Percentiles rank a stretch among this genome's conserved stretches.
phyloP scores from a whole-genome alignment of 2,797 vertebrate species.

The Xerus rutilus region DNA sequence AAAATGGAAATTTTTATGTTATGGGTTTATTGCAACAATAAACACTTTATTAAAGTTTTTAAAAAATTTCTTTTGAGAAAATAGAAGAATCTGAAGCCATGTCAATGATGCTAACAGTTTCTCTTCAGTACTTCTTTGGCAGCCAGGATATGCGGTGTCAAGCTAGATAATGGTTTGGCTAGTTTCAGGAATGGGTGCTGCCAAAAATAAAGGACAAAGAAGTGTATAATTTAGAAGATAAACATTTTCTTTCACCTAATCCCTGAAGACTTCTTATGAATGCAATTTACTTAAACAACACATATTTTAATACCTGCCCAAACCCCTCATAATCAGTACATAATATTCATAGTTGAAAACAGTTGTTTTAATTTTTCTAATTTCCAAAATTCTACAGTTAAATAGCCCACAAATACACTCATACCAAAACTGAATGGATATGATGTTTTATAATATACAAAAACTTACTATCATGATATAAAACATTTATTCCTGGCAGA shows the following conservation, averaged over 20 bases:
- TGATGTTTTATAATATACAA: not conserved
- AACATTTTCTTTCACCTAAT: constrained; percentile 11
- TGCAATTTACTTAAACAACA: constrained; percentile 19
- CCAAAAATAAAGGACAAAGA: constrained; percentile 36
- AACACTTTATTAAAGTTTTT: constrained; percentile 58
- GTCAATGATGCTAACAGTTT: constrained; percentile 92
- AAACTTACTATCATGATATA: not conserved
- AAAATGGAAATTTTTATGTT: too few relatives aligned
- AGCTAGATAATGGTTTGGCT: constrained; percentile 98
- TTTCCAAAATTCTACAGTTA: not conserved
- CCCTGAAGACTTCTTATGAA: not conserved
- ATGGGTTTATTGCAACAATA: too few relatives aligned
- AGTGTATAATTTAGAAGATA: constrained; percentile 22
- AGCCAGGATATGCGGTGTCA: constrained; percentile 98
- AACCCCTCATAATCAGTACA: constrained; percentile 1
- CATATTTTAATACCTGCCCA: not conserved
- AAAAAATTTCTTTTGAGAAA: constrained; percentile 88
- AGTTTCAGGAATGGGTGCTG: constrained; percentile 99
- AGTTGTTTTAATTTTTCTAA: constrained; percentile 1
- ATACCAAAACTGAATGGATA: not conserved
- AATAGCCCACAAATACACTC: not conserved
- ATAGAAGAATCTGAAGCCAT: constrained; percentile 79
- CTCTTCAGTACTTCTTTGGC: constrained; percentile 99
- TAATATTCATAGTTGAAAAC: not conserved
- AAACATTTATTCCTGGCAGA: constrained; percentile 29